Percentiles rank a stretch among this genome's conserved stretches.
Conservation (phyloP, 2,113 vertebrate species). For the Chaetura pelagica region DNA sequence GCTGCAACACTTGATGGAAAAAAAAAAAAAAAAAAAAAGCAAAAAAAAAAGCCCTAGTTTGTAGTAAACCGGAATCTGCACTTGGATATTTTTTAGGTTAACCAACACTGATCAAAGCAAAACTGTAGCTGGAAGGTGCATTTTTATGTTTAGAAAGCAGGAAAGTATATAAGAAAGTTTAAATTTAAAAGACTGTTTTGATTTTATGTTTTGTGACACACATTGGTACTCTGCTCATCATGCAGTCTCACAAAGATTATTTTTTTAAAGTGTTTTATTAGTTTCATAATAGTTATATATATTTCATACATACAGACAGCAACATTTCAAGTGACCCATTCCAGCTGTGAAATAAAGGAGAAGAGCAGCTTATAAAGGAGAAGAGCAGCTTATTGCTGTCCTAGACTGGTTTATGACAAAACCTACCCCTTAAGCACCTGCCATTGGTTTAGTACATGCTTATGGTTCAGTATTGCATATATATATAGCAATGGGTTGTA, state of each 20-base stretch:
- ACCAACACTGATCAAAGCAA: not conserved
- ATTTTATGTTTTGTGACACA: not conserved
- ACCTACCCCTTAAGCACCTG: not conserved
- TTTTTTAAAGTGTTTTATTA: not conserved
- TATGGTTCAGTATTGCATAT: not conserved
- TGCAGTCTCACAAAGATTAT: not conserved
- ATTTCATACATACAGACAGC: not conserved
- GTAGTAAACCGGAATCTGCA: not conserved
- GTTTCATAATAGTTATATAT: too few species aligned
- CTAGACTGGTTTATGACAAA: not conserved
- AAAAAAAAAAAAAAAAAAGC: not conserved
- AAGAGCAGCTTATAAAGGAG: fast-evolving
- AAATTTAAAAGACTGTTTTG: not conserved
- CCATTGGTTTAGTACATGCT: too few species aligned
- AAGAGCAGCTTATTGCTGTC: not conserved
- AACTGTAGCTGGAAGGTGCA: not conserved
- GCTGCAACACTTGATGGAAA: not conserved
- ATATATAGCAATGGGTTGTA: not conserved
- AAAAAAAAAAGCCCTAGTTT: not conserved
- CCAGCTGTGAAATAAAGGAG: not conserved
- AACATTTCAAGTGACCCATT: not conserved
- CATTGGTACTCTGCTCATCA: not conserved
- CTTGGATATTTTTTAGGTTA: not conserved
- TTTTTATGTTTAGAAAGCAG: not conserved
- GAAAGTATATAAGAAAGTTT: not conserved